These are phyloP conservation scores for Acrocephalus scirpaceus DNA, from an alignment of 2,797 vertebrate genomes.

Conservation along the genomic window DNA sequence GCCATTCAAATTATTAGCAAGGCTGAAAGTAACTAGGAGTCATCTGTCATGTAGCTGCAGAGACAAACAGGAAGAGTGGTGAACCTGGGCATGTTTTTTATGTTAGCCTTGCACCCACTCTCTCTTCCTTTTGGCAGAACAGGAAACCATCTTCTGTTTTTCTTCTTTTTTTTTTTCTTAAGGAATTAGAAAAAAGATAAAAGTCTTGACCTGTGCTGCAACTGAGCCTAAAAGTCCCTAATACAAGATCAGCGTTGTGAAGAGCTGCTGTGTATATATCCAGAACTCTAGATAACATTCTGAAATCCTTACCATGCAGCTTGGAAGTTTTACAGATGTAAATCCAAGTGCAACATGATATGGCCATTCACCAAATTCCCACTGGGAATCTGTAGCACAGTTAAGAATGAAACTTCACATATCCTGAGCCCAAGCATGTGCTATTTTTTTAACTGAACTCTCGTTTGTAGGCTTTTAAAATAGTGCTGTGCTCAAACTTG, in stretches of 20 bases:
- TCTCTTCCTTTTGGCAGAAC: conserved; percentile 61
- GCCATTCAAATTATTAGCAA: conserved; percentile 30
- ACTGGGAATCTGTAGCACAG: not conserved
- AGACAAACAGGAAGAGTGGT: conserved; percentile 67
- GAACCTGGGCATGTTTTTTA: conserved; percentile 40
- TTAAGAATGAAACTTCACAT: not conserved
- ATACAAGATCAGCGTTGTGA: not conserved
- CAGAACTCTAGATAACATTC: not conserved
- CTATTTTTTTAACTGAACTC: not conserved
- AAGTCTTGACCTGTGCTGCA: not conserved
- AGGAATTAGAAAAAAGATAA: conserved; percentile 50
- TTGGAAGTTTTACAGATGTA: not conserved
- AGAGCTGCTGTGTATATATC: not conserved
- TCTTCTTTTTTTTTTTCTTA: conserved; percentile 39
- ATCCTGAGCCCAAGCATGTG: not conserved
- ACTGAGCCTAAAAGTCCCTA: not conserved
- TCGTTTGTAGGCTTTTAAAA: not conserved
- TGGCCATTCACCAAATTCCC: not conserved
- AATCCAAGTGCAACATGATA: not conserved
- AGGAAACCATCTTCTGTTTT: conserved; percentile 59
- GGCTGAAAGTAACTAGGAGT: conserved; percentile 30
- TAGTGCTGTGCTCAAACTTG: not conserved
- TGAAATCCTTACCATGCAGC: not conserved
- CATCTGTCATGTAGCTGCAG: conserved; percentile 43
- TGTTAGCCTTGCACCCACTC: conserved; percentile 35